Base-by-base conservation (phyloP, 1,140 invertebrate species). In the Dinothrombium tinctorium region DNA sequence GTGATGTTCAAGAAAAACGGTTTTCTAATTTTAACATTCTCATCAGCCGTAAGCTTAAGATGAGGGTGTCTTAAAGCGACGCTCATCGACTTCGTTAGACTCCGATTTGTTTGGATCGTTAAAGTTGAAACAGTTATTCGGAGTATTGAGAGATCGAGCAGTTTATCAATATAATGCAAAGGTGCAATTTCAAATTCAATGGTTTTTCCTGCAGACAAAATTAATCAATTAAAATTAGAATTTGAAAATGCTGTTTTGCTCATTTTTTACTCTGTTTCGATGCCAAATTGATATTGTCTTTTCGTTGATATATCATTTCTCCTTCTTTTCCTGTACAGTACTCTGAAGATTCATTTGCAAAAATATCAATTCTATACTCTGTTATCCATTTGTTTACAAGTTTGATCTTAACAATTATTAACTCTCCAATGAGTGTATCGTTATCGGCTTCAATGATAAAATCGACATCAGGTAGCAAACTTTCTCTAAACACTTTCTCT, bases 91-190 rank as follows among this genome's bases (percentile, higher is more conserved):
- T n/a, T n/a, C n/a, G n/a, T n/a, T 28, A 28, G 26, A 0, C 77
- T 77, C 50, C 77, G 81, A 54, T 81, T 87, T 51, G 84, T 79
- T 53, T 73, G 86, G 37, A 79, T 70, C 0, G 73, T 84, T 3
- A 90, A 76, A 1, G 68, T 72, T 0, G 74, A 76, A 14, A 83
- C 55, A 43, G 77, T 79, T 11, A 87, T 74, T 50, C 80, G 79
- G 56, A 90, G 82, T 17, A 78, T 71, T 46, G 72, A 72, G 60
- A 81, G 69, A 51, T 83, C 73, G 11, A 77, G 65, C 7, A 89
- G 58, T 55, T 73, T 70, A 33, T 68, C 65, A 9, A 64, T 68
- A 55, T 90, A 90, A 40, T 87, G 80, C 25, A 74, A 65, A 52
- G 76, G 81, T 1, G 67, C 68, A 5, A 86, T 72, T 3, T 70